Conservation (phyloP, 2,113 vertebrate species). For the Eptesicus fuscus region DNA sequence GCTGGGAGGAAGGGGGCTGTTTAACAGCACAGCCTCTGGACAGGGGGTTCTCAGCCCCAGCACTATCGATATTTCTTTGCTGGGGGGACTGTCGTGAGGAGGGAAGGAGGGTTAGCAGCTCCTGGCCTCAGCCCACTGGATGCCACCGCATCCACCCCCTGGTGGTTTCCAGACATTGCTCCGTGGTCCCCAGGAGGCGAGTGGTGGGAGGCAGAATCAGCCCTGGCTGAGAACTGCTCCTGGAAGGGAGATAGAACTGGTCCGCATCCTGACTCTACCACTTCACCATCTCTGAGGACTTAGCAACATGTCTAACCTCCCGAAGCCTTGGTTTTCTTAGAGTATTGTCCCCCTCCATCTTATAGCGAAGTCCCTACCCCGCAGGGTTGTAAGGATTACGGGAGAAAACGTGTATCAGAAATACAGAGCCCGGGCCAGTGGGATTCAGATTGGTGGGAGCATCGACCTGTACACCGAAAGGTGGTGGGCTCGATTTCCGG, state of each 20-base stretch:
- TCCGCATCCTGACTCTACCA: background rate
- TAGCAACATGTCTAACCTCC: background rate
- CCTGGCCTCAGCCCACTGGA: background rate
- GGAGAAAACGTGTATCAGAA: background rate
- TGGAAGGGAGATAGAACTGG: background rate
- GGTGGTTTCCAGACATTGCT: background rate
- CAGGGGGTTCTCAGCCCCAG: background rate
- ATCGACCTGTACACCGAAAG: background rate
- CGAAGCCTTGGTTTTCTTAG: background rate
- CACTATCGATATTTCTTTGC: rapidly evolving
- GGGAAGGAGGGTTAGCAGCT: rapidly evolving
- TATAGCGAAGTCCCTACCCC: background rate
- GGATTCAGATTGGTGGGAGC: too few relatives aligned
- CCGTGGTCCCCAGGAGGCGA: background rate
- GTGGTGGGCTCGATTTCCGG: background rate
- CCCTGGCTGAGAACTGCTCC: background rate
- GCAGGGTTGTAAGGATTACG: background rate
- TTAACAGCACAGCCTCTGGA: background rate
- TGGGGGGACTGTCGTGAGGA: background rate
- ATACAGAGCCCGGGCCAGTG: background rate
- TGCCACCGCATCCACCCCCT: background rate
- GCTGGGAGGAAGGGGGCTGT: background rate
- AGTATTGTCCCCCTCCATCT: background rate
- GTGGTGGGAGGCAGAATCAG: background rate
- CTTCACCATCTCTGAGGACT: background rate